These are phyloP conservation scores for Musca domestica DNA, from an alignment of 1,140 invertebrate species.

Conservation along the genomic window DNA sequence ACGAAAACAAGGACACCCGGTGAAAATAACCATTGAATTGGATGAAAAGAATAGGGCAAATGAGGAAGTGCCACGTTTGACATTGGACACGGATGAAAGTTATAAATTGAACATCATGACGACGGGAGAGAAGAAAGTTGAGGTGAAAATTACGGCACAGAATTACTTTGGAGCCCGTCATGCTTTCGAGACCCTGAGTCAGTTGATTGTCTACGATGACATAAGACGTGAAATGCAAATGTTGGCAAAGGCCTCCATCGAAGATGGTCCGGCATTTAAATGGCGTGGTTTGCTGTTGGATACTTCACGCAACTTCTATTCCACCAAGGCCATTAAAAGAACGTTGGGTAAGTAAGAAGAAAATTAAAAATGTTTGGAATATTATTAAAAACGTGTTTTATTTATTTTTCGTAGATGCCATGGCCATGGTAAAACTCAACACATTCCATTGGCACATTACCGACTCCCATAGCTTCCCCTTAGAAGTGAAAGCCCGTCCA, in stretches of 20 bases:
- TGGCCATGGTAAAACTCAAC: conserved; percentile 80
- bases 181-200: conserved; percentile 74
- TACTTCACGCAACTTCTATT: conserved; percentile 73
- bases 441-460: conserved; percentile 90
- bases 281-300: conserved; percentile 77
- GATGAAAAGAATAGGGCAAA: conserved; percentile 10
- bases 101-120: conserved; percentile 62
- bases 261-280: conserved; percentile 69
- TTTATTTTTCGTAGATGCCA: conserved; percentile 60
- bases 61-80: conserved; percentile 45
- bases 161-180: conserved; percentile 75
- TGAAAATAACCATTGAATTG: conserved; percentile 47
- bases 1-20: conserved; percentile 36
- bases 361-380: not conserved
- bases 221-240: conserved; percentile 55
- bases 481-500: conserved; percentile 67
- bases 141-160: conserved; percentile 61
- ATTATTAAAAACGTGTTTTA: not conserved
- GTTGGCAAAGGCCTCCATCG: conserved; percentile 61
- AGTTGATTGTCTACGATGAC: conserved; percentile 73
- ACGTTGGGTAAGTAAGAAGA: conserved; percentile 60
- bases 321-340: conserved; percentile 66
- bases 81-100: conserved; percentile 66
- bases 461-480: conserved; percentile 82
- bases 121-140: conserved; percentile 52